Evolutionary conservation across 2,797 vertebrate species (phyloP), one percentile per base, ranked within the genome.

Genomic region (Necrosyrtes monachus): DNA sequence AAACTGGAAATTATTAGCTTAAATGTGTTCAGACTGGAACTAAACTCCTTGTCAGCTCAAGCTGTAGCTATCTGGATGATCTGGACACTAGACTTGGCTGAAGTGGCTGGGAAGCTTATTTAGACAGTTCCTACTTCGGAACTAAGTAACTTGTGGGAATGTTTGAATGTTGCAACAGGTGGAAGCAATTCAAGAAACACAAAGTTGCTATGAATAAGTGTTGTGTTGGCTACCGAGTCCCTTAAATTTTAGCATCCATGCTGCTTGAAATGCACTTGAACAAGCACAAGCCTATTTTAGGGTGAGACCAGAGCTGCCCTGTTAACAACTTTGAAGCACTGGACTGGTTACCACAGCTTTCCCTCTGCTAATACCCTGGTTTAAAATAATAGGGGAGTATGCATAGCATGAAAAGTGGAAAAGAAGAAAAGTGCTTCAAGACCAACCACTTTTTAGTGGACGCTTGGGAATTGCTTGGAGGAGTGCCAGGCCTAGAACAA

Each of bases 391-490:
- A 88, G 65, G 50, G 69, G 82, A 92, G 41, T 62, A 96, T 30
- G 82, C 69, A 51, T 35, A 91, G 62, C 85, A 86, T 33, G 46
- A 88, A 19, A 90, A 94, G 92, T 69, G 35, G 90, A 53, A 94
- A 87, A 93, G 76, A 94, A 91, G 91, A 56, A 78, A 94, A 95
- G 50, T 62, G 79, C 91, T 95, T 90, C 85, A 90, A 96, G 94
- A 95, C 96, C 96, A 95, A 96, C 90, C 91, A 90, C 90, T 90
- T 88, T 94, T 93, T 96, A 97, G 65, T 68, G 74, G 83, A 88
- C 10, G 0, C 79, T 86, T 78, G 96, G 96, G 96, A 94, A 88
- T 60, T 70, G 69, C 93, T 51, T 97, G 96, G 96, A 96, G 69
- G 79, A 88, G 43, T 0, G 93, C 96, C 96, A 97, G 73, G 69